Base-by-base conservation (phyloP, 2,797 vertebrate genomes). In the Manis javanica region DNA sequence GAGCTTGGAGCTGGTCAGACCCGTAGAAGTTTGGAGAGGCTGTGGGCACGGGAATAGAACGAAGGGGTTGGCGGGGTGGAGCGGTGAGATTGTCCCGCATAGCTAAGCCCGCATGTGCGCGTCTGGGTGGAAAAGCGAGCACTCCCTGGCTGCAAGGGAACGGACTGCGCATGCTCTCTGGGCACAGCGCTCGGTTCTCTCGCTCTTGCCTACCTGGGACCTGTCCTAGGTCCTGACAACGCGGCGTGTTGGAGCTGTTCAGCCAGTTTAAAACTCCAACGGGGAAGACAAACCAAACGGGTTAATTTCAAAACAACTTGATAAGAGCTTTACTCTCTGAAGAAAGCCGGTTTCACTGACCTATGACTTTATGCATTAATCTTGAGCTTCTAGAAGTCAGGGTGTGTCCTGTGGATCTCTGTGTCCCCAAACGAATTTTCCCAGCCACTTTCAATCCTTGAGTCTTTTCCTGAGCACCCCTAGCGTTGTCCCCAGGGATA, bases 1-100 rank as follows among this genome's bases (percentile, higher is more conserved):
- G 23, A 29, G n/a, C 8, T 31, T 9, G 0, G 39, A 61, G 16
- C 7, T 4, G 2, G 5, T 46, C 23, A 0, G 2, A 4, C 4
- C 49, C 3, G 0, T 37, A 64, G 31, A 11, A 49, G 23, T 37
- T 46, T 46, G 49, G 12, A 24, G 31, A 5, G 3, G 2, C 18
- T 1, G 4, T 14, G 63, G 21, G 29, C 5, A 1, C 31, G 6
- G 7, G 57, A 69, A 19, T 42, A 4, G 64, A 49, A 72, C 19
- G 14, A 64, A 19, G 7, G 3, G 11, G 1, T 29, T 24, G 3
- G 49, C 0, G 0, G 5, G 16, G 39, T 37, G 24, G 3, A 8
- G 18, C 23, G 1, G 18, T 26, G 10, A 74, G 13, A 37, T 0
- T 0, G 14, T 19, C 10, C 46, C 46, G 46, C 4, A 64, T 5